Evolutionary conservation across 2,113 vertebrate genomes (phyloP).

Genomic region (Trematomus loennbergii): DNA sequence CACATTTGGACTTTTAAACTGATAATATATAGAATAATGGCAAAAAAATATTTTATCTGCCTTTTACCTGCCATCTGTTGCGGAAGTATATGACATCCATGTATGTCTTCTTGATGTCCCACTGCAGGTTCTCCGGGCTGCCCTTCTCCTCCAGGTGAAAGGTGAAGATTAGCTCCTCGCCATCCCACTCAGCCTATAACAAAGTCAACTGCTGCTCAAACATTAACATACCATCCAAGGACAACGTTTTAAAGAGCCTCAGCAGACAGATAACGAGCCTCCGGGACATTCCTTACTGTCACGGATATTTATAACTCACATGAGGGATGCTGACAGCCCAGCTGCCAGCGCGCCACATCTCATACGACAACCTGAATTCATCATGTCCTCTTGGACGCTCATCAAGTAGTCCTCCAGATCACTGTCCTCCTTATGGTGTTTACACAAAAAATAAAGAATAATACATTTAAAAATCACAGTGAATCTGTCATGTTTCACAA

Average conservation of each 20-base stretch:
- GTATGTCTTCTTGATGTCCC: slow-evolving; percentile 82
- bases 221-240: slow-evolving; percentile 49
- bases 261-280: slow-evolving; percentile 43
- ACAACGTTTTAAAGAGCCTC: slow-evolving; percentile 47
- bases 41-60: neutral
- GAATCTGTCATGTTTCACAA: slow-evolving; percentile 36
- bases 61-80: slow-evolving; percentile 79
- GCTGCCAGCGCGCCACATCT: slow-evolving; percentile 83
- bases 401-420: slow-evolving; percentile 71
- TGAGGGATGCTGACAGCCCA: slow-evolving; percentile 81
- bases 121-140: slow-evolving; percentile 82
- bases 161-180: slow-evolving; percentile 73
- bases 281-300: slow-evolving; percentile 36
- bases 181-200: slow-evolving; percentile 71
- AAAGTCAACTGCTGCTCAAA: slow-evolving; percentile 17
- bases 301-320: slow-evolving; percentile 75
- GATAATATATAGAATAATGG: neutral
- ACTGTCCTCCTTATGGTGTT: slow-evolving; percentile 72
- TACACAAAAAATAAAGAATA: slow-evolving; percentile 16
- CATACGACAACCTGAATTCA: slow-evolving; percentile 84
- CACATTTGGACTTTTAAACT: neutral
- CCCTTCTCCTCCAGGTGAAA: slow-evolving; percentile 81
- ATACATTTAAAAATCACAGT: slow-evolving; percentile 10
- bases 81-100: slow-evolving; percentile 76
- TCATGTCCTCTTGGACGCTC: slow-evolving; percentile 79